A percentile compares a stretch with the other conserved stretches of the same genome.
Evolutionary conservation across 2,888 invertebrate genomes (phyloP).

Genomic region (Acronicta psi): DNA sequence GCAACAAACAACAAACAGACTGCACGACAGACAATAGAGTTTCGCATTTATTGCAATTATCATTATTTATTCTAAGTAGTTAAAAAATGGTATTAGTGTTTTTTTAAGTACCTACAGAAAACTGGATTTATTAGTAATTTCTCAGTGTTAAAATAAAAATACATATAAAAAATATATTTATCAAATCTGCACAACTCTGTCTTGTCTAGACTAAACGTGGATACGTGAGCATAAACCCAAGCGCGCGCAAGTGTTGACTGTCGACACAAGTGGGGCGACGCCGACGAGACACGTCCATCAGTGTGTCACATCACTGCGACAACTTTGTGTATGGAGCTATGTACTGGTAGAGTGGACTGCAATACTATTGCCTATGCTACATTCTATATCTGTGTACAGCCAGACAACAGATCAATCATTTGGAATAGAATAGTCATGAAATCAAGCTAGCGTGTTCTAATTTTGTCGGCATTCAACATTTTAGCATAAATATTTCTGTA

Average conservation of each 20-base stretch:
- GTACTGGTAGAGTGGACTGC: conserved; percentile 8
- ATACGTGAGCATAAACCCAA: conserved; percentile 3
- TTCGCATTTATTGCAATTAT: too few relatives aligned
- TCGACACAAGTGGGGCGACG: conserved; percentile 3
- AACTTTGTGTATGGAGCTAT: conserved; percentile 4
- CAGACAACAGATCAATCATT: background rate
- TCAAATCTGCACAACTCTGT: background rate
- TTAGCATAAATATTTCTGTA: too few relatives aligned
- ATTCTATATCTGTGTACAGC: background rate
- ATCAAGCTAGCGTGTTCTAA: too few relatives aligned
- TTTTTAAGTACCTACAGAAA: too few relatives aligned
- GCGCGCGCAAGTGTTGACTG: background rate
- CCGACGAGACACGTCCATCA: conserved; percentile 21
- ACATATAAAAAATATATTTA: background rate
- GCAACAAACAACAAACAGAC: too few relatives aligned
- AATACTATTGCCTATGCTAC: conserved; percentile 25
- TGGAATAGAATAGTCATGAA: background rate
- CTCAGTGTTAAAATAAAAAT: too few relatives aligned
- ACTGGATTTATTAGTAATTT: too few relatives aligned
- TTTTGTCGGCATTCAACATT: too few relatives aligned
- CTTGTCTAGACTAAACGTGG: background rate
- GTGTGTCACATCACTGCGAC: conserved; percentile 6
- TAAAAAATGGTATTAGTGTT: too few relatives aligned
- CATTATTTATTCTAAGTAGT: too few relatives aligned
- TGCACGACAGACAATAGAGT: too few relatives aligned